phyloP scores from a whole-genome alignment of 2,888 invertebrate genomes.

The Agapostemon virescens region DNA sequence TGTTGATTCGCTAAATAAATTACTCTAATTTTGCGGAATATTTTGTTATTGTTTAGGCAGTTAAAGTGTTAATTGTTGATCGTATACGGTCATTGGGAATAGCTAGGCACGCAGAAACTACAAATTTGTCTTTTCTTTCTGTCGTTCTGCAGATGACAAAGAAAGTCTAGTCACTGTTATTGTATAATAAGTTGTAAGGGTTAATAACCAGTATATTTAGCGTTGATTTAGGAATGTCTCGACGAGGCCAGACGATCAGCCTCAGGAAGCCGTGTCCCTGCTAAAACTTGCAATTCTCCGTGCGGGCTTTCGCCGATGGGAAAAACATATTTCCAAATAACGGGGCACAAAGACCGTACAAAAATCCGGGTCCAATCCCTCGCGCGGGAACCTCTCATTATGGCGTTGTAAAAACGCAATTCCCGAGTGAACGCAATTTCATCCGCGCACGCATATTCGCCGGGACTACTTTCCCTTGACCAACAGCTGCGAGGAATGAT shows the following conservation, averaged over 20 bases:
- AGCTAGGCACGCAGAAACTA: no score
- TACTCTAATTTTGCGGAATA: no score
- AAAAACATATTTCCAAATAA: not conserved
- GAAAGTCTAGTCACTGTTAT: no score
- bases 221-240: not conserved
- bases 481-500: conserved; percentile 51
- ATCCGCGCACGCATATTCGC: not conserved
- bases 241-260: not conserved
- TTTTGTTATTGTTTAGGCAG: no score
- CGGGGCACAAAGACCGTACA: not conserved
- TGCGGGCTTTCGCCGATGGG: not conserved
- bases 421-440: conserved; percentile 45
- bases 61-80: no score
- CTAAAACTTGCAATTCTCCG: not conserved
- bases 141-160: no score
- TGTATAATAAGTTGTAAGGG: no score
- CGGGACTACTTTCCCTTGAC: conserved; percentile 45
- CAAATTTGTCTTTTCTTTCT: no score
- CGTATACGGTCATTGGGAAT: no score
- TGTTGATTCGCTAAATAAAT: no score
- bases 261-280: not conserved
- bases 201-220: no score
- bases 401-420: conserved; percentile 50
- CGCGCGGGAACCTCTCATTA: conserved; percentile 42
- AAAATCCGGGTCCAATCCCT: not conserved